Base-by-base conservation (phyloP, 2,888 invertebrate genomes). In the Macroteleia sp. region DNA sequence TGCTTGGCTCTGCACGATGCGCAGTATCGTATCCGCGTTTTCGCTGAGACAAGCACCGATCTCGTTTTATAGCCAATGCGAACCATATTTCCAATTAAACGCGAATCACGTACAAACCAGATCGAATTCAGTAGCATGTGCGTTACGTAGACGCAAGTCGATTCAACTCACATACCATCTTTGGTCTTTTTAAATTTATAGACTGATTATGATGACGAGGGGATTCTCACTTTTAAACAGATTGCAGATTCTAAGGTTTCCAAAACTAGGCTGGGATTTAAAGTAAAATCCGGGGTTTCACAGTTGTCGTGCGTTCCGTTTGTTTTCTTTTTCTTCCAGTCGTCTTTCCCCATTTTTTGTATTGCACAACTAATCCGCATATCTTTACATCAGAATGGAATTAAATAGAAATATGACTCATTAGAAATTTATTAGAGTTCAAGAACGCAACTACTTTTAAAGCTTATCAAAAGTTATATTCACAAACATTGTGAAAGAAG, bases 31-130 rank as follows among this genome's bases (percentile, higher is more conserved):
- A 86, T 88, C 86, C 86, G 81, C 83, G 86, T 83, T 88, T 88
- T 87, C 83, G 90, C 89, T 88, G 89, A 90, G 87, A 83, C 86
- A 82, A 89, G 89, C 88, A 87, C 78, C 86, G 87, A 88, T 89
- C 88, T 82, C 86, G 85, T 89, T 89, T 88, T 89, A 87, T 88
- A 85, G 85, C 84, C 85, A 82, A 78, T 80, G 82, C 80, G 79
- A 81, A 73, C 81, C 79, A 81, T 82, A 84, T 81, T 84, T 83
- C 77, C 83, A 81, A 84, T 84, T 82, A 81, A 80, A 78, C 71
- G 76, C 57, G 73, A 64, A 54, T 77, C 80, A 71, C 79, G 67
- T 69, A 52, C 61, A 19, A 20, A 41, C 16, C 5, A 4, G 62
- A 46, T 62, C 48, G 12, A 62, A 48, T 69, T 22, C 32, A 12